Percentiles rank a stretch among this genome's conserved stretches.
Evolutionary conservation across 2,113 vertebrate species (phyloP).

Genomic region (Myxocyprinus asiaticus): DNA sequence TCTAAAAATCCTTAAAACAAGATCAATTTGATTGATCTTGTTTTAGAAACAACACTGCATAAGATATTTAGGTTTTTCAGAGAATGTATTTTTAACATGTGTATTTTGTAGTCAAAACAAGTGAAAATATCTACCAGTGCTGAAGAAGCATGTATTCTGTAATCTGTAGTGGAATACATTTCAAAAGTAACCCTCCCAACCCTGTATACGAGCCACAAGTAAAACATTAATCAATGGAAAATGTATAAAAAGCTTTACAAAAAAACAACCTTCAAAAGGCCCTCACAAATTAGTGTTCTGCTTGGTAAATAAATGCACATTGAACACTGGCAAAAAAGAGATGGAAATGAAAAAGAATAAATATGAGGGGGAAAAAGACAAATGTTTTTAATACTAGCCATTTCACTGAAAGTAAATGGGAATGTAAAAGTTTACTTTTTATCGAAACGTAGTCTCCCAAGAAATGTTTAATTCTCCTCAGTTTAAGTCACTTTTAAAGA

Average conservation of each 20-base stretch:
- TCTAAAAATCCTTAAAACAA: no score
- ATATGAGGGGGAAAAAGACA: not conserved
- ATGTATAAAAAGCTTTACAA: not conserved
- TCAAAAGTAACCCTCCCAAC: no score
- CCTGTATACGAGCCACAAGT: not conserved
- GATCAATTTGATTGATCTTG: no score
- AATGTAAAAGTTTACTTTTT: not conserved
- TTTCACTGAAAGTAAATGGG: not conserved
- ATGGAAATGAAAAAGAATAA: not conserved
- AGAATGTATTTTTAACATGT: no score
- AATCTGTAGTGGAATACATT: no score
- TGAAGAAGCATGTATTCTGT: no score
- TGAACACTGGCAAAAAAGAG: not conserved
- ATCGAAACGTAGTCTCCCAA: not conserved
- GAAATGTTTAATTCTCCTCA: not conserved
- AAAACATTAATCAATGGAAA: not conserved
- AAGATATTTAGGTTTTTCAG: no score
- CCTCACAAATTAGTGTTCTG: not conserved
- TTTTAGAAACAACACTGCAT: no score
- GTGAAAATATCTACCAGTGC: no score
- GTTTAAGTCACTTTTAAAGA: not conserved
- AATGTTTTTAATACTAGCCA: not conserved
- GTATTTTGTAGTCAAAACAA: no score
- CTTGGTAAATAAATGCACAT: conserved; percentile 4
- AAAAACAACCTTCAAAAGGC: not conserved